These are phyloP conservation scores for Drosophila albomicans DNA, from an alignment of 1,140 invertebrate genomes.

Conservation along the genomic window DNA sequence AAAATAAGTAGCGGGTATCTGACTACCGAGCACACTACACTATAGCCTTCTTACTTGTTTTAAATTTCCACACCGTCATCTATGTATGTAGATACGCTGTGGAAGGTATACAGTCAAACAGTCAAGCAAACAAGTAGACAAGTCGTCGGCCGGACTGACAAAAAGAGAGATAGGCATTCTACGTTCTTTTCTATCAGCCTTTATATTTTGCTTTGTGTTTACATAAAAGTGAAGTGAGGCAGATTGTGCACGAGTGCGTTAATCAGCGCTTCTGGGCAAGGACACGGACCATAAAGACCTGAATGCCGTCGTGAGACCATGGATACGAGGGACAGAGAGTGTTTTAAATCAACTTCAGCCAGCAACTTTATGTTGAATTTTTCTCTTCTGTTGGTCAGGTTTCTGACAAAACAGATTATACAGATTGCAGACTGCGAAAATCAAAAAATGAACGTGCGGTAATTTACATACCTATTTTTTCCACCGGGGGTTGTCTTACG, in stretches of 20 bases:
- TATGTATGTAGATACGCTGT: constrained; percentile 35
- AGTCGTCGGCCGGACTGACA: constrained; percentile 35
- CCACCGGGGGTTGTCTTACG: constrained; percentile 16
- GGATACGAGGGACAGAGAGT: constrained; percentile 6
- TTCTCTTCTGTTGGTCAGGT: constrained; percentile 39
- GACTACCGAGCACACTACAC: no score
- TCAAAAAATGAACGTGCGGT: constrained; percentile 83
- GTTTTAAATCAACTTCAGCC: constrained; percentile 64
- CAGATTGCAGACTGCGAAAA: constrained; percentile 81
- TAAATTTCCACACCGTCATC: constrained; percentile 38
- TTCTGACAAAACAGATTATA: constrained; percentile 74
- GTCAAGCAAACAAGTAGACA: constrained; percentile 23
- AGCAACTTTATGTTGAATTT: constrained; percentile 66
- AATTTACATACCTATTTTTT: constrained; percentile 82
- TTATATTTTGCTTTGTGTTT: constrained; percentile 83
- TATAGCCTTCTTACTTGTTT: no score
- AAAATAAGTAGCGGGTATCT: no score
- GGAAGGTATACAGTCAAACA: not conserved
- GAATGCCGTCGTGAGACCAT: no score
- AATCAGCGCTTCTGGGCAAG: constrained; percentile 76
- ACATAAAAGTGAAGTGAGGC: constrained; percentile 82
- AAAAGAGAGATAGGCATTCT: constrained; percentile 55
- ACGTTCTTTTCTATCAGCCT: constrained; percentile 76
- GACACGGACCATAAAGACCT: constrained; percentile 29
- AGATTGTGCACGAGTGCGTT: constrained; percentile 82